Percentiles rank a stretch among this genome's conserved stretches.
These are phyloP conservation scores for Sphaerodactylus townsendi DNA, from an alignment of 2,113 vertebrate genomes.

Conservation along the genomic window DNA sequence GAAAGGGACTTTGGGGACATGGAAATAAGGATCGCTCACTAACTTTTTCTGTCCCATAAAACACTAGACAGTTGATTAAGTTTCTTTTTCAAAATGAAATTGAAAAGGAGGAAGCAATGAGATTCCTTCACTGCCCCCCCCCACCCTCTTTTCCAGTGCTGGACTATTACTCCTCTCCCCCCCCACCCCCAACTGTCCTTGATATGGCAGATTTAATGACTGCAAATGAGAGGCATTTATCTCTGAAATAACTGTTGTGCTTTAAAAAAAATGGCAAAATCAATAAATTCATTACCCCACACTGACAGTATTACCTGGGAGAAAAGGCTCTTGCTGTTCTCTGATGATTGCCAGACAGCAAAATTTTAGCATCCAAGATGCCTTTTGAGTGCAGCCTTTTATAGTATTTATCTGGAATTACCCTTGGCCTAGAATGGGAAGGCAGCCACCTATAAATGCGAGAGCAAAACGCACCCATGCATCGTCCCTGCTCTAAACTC, in stretches of 20 bases:
- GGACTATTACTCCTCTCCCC: slow-evolving; percentile 42
- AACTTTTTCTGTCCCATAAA: background rate
- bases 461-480: background rate
- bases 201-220: slow-evolving; percentile 69
- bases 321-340: background rate
- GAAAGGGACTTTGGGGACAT: background rate
- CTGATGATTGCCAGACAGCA: slow-evolving; percentile 26
- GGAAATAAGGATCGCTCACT: background rate
- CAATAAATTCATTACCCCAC: slow-evolving; percentile 69
- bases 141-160: background rate
- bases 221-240: slow-evolving; percentile 71
- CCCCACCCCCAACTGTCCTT: slow-evolving; percentile 43
- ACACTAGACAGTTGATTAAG: slow-evolving; percentile 2
- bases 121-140: background rate
- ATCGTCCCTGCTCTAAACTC: background rate
- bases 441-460: background rate
- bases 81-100: background rate
- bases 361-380: background rate
- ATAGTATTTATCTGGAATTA: background rate
- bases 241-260: slow-evolving; percentile 71
- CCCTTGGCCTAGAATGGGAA: background rate
- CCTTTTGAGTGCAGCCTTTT: background rate
- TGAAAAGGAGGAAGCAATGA: background rate
- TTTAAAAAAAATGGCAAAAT: slow-evolving; percentile 67
- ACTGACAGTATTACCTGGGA: slow-evolving; percentile 27